phyloP scores from a whole-genome alignment of 1,140 invertebrate species.

The Melitaea cinxia region DNA sequence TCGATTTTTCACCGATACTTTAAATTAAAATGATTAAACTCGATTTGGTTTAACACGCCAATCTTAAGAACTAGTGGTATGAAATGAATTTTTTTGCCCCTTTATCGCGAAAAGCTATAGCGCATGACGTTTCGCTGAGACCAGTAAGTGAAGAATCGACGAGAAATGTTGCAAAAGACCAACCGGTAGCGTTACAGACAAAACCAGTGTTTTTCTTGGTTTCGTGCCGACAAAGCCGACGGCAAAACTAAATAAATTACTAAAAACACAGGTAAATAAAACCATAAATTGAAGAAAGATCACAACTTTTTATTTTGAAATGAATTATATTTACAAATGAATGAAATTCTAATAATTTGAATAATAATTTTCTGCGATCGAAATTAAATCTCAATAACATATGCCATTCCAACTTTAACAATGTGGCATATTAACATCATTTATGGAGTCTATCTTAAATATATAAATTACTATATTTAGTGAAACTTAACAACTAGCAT shows the following conservation, averaged over 20 bases:
- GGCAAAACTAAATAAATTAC: neutral
- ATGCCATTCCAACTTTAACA: slow-evolving; percentile 78
- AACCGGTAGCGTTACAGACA: no score
- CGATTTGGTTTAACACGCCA: no score
- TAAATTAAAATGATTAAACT: no score
- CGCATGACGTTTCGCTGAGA: no score
- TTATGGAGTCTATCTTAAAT: slow-evolving; percentile 46
- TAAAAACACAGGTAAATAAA: slow-evolving; percentile 28
- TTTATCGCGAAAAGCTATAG: no score
- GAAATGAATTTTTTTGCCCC: no score
- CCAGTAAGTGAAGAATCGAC: no score
- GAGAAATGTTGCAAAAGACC: no score
- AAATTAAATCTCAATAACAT: slow-evolving; percentile 68
- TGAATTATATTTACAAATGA: slow-evolving; percentile 72
- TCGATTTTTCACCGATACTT: no score
- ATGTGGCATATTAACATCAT: slow-evolving; percentile 68
- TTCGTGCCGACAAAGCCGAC: no score
- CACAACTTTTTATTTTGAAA: slow-evolving; percentile 68
- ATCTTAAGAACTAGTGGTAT: no score
- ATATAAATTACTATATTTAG: slow-evolving; percentile 73
- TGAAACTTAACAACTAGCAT: slow-evolving; percentile 83
- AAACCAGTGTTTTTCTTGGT: no score
- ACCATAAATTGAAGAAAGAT: slow-evolving; percentile 46
- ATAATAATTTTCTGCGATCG: slow-evolving; percentile 55
- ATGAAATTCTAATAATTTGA: slow-evolving; percentile 57